phyloP scores from a whole-genome alignment of 64 coral and sea anemone genomes.

The Porites lutea region DNA sequence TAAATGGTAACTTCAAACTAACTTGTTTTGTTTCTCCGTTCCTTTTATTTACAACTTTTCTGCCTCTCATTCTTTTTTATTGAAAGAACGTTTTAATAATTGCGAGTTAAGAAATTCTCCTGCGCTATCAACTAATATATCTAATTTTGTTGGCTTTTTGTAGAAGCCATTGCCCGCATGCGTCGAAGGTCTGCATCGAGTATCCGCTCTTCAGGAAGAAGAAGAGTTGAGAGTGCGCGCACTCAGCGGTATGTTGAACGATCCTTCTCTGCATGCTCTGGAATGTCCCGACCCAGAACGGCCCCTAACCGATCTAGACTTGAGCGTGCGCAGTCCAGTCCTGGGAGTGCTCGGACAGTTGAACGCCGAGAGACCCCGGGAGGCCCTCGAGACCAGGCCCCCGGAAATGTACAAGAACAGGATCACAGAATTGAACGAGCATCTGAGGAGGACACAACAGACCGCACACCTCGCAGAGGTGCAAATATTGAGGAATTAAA shows the following conservation, averaged over 20 bases:
- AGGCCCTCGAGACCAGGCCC: not conserved
- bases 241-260: slow-evolving; percentile 87
- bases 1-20: too few species aligned
- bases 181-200: slow-evolving; percentile 73
- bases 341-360: not conserved
- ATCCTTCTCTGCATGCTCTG: slow-evolving; percentile 79
- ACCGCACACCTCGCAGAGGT: not conserved
- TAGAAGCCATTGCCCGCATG: slow-evolving; percentile 81
- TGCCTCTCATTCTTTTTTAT: too few species aligned
- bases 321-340: not conserved
- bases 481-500: not conserved
- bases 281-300: slow-evolving; percentile 51
- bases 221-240: slow-evolving; percentile 79
- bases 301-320: slow-evolving; percentile 52
- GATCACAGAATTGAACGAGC: not conserved
- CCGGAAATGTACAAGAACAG: not conserved
- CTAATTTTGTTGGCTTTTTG: not conserved
- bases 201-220: slow-evolving; percentile 75
- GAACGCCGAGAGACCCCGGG: slow-evolving; percentile 12
- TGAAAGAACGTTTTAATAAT: too few species aligned
- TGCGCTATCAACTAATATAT: not conserved
- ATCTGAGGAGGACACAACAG: not conserved
- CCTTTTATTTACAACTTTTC: too few species aligned
- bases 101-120: not conserved
- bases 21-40: too few species aligned